Conservation (phyloP, 2,797 vertebrate genomes). For the Rhinophrynus dorsalis region DNA sequence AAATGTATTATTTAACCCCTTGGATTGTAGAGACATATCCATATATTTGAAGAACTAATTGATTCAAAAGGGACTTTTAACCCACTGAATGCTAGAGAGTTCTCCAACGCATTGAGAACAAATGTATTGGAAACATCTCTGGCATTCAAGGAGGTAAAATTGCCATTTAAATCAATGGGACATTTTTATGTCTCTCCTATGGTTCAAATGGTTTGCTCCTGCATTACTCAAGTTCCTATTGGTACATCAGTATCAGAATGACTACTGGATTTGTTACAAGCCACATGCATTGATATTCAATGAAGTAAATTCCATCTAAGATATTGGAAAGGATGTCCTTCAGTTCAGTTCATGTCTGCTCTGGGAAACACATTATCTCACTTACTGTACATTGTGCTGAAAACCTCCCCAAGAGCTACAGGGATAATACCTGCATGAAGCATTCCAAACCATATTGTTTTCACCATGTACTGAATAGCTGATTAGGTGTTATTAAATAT, state of each 20-base stretch:
- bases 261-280: background rate
- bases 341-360: constrained; percentile 15
- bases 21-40: too few species aligned
- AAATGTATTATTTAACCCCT: background rate
- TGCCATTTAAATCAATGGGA: too few species aligned
- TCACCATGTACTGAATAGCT: constrained; percentile 46
- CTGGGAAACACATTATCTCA: constrained; percentile 37
- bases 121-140: too few species aligned
- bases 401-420: constrained; percentile 38
- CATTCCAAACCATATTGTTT: constrained; percentile 50
- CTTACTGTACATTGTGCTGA: constrained; percentile 38
- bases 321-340: constrained; percentile 7
- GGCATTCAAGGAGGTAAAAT: too few species aligned
- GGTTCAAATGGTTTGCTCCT: too few species aligned
- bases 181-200: too few species aligned
- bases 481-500: constrained; percentile 57
- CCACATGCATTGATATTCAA: constrained; percentile 17
- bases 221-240: too few species aligned
- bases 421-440: constrained; percentile 35
- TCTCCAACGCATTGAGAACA: too few species aligned
- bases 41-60: background rate
- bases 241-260: too few species aligned
- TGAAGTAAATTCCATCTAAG: constrained; percentile 4
- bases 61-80: too few species aligned
- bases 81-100: too few species aligned